Conservation (phyloP, 30 jellyfish, hydroid and myxozoan species). For the Aurelia aurita complex sp. Pacific region DNA sequence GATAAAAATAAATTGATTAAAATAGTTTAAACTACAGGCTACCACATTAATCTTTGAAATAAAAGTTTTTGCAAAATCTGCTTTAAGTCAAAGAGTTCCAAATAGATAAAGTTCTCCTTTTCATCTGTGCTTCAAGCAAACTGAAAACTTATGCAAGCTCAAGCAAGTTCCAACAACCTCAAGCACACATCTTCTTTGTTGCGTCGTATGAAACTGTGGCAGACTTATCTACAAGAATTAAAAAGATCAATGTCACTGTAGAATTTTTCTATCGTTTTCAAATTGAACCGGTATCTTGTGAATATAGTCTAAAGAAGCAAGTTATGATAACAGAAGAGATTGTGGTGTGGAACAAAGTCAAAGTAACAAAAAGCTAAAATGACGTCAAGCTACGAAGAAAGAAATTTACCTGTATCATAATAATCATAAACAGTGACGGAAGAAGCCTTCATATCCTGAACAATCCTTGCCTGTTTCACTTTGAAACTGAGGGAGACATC, state of each 20-base stretch:
- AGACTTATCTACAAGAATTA: slow-evolving; percentile 17
- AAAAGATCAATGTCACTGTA: background rate
- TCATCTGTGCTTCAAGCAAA: too few species aligned
- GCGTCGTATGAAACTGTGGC: slow-evolving; percentile 40
- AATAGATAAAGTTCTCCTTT: too few species aligned
- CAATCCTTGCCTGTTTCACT: slow-evolving; percentile 58
- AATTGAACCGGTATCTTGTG: too few species aligned
- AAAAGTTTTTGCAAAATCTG: too few species aligned
- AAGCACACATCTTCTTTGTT: slow-evolving; percentile 32
- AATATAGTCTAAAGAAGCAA: too few species aligned
- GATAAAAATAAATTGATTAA: too few species aligned
- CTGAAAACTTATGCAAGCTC: too few species aligned
- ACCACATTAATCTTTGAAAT: too few species aligned
- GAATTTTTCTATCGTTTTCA: background rate
- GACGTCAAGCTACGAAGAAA: background rate
- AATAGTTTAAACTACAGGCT: too few species aligned
- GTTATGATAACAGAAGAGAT: too few species aligned
- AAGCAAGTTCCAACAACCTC: background rate
- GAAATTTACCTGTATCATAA: slow-evolving; percentile 73
- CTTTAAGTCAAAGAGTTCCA: too few species aligned
- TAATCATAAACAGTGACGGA: slow-evolving; percentile 77
- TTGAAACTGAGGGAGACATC: slow-evolving; percentile 62
- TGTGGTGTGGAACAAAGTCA: background rate
- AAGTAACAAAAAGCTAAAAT: background rate
- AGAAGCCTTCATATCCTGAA: slow-evolving; percentile 66